A percentile compares a stretch with the other conserved stretches of the same genome.
Conservation (phyloP, 2,113 vertebrate species). For the Emydocephalus ijimae region DNA sequence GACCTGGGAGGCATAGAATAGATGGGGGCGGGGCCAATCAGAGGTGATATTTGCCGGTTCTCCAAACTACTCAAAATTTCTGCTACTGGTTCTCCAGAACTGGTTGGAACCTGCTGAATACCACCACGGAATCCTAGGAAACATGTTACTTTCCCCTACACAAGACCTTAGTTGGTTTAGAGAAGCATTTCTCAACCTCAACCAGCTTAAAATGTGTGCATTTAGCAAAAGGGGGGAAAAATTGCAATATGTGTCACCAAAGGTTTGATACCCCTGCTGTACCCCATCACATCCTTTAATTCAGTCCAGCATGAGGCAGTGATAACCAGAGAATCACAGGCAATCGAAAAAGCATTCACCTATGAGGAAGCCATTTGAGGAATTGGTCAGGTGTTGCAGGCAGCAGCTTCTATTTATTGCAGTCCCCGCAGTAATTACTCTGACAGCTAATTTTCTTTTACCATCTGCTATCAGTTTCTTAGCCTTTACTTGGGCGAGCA, state of each 20-base stretch:
- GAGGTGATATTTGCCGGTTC: too few relatives aligned
- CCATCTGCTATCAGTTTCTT: neutral
- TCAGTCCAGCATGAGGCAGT: neutral
- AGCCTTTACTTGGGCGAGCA: neutral
- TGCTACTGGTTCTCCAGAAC: too few relatives aligned
- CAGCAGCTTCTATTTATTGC: neutral
- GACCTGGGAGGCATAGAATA: too few relatives aligned
- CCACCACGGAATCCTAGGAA: neutral
- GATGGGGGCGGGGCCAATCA: too few relatives aligned
- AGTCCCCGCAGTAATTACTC: slow-evolving; percentile 3
- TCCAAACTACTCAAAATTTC: too few relatives aligned
- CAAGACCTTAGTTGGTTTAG: neutral
- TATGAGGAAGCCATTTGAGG: neutral
- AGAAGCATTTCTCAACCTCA: neutral
- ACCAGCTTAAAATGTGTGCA: neutral
- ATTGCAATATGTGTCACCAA: too few relatives aligned
- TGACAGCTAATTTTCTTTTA: slow-evolving; percentile 18
- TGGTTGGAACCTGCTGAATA: too few relatives aligned
- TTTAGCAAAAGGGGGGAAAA: too few relatives aligned
- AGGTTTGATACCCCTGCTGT: neutral
- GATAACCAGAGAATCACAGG: slow-evolving; percentile 1
- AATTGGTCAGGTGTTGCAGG: neutral
- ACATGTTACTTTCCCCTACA: neutral
- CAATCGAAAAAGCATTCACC: neutral
- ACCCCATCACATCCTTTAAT: neutral